These are phyloP conservation scores for human (Homo sapiens) DNA, from an alignment of 2,113 vertebrate genomes.

Conservation along the genomic window DNA sequence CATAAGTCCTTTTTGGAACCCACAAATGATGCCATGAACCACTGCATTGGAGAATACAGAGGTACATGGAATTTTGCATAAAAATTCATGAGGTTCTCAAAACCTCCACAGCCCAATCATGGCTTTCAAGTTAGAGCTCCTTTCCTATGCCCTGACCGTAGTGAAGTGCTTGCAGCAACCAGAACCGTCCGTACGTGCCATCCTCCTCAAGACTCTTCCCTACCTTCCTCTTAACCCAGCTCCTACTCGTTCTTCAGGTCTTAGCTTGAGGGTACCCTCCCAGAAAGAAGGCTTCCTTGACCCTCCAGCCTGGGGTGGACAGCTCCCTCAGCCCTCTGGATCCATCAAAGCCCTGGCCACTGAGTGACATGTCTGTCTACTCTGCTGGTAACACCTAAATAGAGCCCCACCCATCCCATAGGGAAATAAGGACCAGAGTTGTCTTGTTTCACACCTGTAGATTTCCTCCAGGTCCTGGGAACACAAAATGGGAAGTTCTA, in stretches of 20 bases:
- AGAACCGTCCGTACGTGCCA: background rate
- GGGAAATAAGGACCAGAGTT: background rate
- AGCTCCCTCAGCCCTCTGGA: background rate
- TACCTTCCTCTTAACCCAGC: background rate
- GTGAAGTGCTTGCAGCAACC: background rate
- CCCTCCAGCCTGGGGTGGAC: background rate
- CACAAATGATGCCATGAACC: background rate
- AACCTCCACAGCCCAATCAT: background rate
- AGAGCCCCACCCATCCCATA: background rate
- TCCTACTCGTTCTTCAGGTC: background rate
- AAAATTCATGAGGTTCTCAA: background rate
- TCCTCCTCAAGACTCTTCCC: background rate
- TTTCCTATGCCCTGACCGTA: background rate
- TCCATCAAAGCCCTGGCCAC: background rate
- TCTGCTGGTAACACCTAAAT: background rate
- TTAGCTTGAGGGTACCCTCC: background rate
- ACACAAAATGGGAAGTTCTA: background rate
- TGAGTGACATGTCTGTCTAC: background rate
- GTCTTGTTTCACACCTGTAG: background rate
- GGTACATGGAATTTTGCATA: background rate
- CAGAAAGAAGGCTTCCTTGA: background rate
- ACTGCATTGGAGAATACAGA: background rate
- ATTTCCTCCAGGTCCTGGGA: background rate
- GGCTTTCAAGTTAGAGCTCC: background rate
- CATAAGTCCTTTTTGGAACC: background rate